phyloP scores from a whole-genome alignment of 2,113 vertebrate species.

The Opisthocomus hoazin region DNA sequence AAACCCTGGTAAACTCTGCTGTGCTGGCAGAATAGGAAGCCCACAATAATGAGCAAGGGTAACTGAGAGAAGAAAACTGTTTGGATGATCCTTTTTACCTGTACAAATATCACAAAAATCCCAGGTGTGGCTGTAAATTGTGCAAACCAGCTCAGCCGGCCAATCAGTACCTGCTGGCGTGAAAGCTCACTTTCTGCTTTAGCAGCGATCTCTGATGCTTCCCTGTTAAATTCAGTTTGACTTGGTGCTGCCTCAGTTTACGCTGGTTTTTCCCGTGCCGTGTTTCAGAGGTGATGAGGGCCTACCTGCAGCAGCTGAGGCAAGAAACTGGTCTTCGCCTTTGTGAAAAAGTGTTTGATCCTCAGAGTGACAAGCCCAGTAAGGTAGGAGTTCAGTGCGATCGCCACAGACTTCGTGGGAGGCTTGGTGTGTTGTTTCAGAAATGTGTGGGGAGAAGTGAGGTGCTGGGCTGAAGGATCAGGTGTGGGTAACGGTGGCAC shows the following conservation, averaged over 20 bases:
- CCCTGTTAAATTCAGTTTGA: background rate
- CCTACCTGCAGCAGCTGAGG: slow-evolving; percentile 94
- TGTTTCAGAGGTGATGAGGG: slow-evolving; percentile 90
- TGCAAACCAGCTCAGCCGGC: background rate
- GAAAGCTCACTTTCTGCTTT: background rate
- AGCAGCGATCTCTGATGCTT: background rate
- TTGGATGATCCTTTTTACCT: background rate
- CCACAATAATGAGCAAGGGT: background rate
- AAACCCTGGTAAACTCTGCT: background rate
- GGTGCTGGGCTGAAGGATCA: background rate
- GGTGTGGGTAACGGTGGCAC: background rate
- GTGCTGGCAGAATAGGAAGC: background rate
- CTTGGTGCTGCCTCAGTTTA: background rate
- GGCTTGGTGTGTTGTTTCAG: background rate
- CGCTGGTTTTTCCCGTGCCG: background rate
- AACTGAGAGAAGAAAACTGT: background rate
- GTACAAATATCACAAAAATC: background rate
- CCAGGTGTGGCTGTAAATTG: background rate
- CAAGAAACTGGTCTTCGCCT: slow-evolving; percentile 95
- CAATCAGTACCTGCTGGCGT: background rate
- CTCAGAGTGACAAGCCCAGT: slow-evolving; percentile 96
- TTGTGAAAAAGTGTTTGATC: slow-evolving; percentile 96
- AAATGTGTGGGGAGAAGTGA: background rate
- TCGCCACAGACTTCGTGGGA: background rate
- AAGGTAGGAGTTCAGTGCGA: slow-evolving; percentile 76